phyloP scores from a whole-genome alignment of 2,797 vertebrate species.

The Karalla daura region DNA sequence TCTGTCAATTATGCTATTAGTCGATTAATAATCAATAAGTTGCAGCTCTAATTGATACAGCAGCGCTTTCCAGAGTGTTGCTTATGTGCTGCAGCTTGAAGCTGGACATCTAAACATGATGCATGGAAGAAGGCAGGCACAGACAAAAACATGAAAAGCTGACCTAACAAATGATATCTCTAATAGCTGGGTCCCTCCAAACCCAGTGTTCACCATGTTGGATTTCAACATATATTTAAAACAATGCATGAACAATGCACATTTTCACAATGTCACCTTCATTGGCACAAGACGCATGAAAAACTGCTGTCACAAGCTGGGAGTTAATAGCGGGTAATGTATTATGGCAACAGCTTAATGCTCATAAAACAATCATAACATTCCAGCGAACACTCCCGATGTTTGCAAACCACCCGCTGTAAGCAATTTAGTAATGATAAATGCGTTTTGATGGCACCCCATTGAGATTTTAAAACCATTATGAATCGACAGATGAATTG shows the following conservation, averaged over 20 bases:
- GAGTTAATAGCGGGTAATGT: background rate
- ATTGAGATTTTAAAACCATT: background rate
- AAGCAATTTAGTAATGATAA: conserved; percentile 9
- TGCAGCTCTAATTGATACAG: too few species aligned
- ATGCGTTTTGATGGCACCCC: background rate
- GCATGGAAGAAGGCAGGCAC: background rate
- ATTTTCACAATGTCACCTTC: background rate
- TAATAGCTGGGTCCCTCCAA: background rate
- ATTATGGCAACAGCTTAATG: background rate
- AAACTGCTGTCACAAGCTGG: conserved; percentile 1
- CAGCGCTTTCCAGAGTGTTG: background rate
- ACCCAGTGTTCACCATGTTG: background rate
- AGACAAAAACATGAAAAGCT: conserved; percentile 13
- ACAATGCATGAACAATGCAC: background rate
- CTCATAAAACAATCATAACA: conserved; percentile 30
- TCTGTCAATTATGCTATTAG: too few species aligned
- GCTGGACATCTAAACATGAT: background rate
- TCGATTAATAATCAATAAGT: too few species aligned
- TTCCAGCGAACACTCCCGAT: conserved; percentile 23
- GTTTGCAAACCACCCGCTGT: conserved; percentile 2
- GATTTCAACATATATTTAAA: conserved; percentile 4
- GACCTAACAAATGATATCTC: background rate
- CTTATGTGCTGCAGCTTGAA: background rate
- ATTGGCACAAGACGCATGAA: background rate
- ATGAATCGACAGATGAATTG: background rate